A percentile compares a stretch with the other conserved stretches of the same genome.
These are phyloP conservation scores for Callorhinus ursinus DNA, from an alignment of 2,113 vertebrate genomes.

Conservation along the genomic window DNA sequence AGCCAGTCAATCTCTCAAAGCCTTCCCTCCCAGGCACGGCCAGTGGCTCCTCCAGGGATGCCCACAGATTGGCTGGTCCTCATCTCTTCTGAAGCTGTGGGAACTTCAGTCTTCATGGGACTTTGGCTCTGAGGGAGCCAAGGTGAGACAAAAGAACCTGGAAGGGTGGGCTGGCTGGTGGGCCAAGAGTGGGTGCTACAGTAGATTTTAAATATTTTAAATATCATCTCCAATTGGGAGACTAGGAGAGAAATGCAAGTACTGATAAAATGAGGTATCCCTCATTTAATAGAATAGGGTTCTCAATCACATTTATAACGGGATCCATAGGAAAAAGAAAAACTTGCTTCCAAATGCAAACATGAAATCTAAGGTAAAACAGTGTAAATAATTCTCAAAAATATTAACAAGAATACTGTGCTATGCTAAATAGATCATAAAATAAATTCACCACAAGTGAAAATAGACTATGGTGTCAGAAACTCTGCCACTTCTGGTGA, in stretches of 20 bases:
- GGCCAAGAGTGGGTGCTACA: neutral
- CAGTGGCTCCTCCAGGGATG: neutral
- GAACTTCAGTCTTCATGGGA: neutral
- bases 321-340: neutral
- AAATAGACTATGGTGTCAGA: neutral
- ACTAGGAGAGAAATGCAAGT: neutral
- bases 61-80: neutral
- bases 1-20: neutral
- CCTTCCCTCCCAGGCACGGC: neutral
- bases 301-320: neutral
- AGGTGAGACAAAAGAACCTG: neutral
- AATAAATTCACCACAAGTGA: slow-evolving; percentile 21
- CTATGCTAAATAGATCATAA: slow-evolving; percentile 16
- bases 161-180: neutral
- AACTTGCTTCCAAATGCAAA: neutral
- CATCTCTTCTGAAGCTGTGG: neutral
- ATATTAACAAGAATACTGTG: neutral
- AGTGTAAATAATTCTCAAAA: slow-evolving; percentile 7
- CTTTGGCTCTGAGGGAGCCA: neutral
- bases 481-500: neutral
- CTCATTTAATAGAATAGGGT: neutral
- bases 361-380: slow-evolving; percentile 2
- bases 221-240: neutral
- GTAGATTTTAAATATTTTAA: neutral
- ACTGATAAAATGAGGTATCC: neutral